A percentile compares a stretch with the other conserved stretches of the same genome.
phyloP scores from a whole-genome alignment of 2,797 vertebrate genomes.

The Urosaurus nigricauda region DNA sequence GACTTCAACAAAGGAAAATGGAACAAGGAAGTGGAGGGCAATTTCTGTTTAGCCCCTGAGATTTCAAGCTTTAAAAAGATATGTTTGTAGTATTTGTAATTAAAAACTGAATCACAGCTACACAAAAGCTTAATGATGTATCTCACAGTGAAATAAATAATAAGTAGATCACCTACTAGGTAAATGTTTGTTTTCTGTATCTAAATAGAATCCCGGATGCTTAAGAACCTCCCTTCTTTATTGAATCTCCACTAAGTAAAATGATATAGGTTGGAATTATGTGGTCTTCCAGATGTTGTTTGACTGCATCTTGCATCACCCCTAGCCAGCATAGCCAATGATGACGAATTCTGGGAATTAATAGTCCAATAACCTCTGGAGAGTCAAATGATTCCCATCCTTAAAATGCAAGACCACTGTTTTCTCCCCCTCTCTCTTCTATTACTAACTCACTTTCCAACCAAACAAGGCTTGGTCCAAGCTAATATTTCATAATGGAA shows the following conservation, averaged over 20 bases:
- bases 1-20: conserved; percentile 71
- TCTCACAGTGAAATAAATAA: conserved; percentile 67
- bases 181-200: conserved; percentile 60
- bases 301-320: too few species aligned
- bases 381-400: too few species aligned
- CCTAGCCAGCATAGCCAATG: too few species aligned
- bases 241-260: conserved; percentile 43
- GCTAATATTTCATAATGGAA: conserved; percentile 54
- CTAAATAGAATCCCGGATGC: conserved; percentile 33
- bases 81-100: conserved; percentile 65
- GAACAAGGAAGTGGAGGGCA: conserved; percentile 62
- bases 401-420: neutral
- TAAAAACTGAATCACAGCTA: conserved; percentile 69
- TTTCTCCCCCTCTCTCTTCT: neutral
- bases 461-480: conserved; percentile 7
- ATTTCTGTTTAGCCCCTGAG: conserved; percentile 72
- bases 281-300: too few species aligned
- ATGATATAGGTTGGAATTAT: too few species aligned
- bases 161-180: conserved; percentile 61
- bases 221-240: conserved; percentile 42
- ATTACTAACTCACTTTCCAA: neutral
- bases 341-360: too few species aligned
- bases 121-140: conserved; percentile 45
- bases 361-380: too few species aligned
- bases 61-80: conserved; percentile 66